phyloP scores from a whole-genome alignment of 2,888 invertebrate genomes.

The Cloeon dipterum region DNA sequence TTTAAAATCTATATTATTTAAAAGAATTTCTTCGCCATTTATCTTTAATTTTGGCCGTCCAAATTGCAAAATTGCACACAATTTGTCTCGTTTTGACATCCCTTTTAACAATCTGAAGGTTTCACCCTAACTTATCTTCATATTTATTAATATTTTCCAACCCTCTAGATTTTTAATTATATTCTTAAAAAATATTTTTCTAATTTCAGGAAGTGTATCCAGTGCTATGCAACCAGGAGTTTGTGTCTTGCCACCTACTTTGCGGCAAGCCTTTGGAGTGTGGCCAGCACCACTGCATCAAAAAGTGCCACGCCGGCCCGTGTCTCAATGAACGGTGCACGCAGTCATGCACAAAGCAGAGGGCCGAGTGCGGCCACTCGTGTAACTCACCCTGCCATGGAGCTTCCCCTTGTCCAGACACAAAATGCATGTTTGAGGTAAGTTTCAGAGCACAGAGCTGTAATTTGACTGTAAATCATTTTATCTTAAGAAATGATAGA shows the following conservation, averaged over 20 bases:
- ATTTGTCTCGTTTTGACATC: too few relatives aligned
- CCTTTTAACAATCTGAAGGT: too few relatives aligned
- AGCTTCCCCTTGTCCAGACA: conserved; percentile 40
- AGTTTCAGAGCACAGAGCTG: conserved; percentile 13
- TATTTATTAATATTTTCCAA: too few relatives aligned
- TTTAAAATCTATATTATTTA: too few relatives aligned
- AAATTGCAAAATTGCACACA: too few relatives aligned
- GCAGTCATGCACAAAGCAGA: conserved; percentile 50
- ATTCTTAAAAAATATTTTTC: too few relatives aligned
- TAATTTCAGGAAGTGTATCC: conserved; percentile 66
- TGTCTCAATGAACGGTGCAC: conserved; percentile 46
- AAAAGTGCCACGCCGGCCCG: conserved; percentile 50
- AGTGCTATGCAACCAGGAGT: conserved; percentile 66
- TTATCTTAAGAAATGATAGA: too few relatives aligned
- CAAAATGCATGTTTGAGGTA: conserved; percentile 46
- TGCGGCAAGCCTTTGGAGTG: conserved; percentile 64
- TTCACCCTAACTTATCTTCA: too few relatives aligned
- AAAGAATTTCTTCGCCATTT: too few relatives aligned
- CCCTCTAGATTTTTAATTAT: too few relatives aligned
- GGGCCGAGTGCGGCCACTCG: conserved; percentile 57
- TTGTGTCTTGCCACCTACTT: conserved; percentile 74
- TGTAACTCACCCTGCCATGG: conserved; percentile 70
- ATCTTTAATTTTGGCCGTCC: too few relatives aligned
- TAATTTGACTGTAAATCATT: conserved; percentile 5
- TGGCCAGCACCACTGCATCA: conserved; percentile 62